Evolutionary conservation across 2,888 invertebrate genomes (phyloP).

Genomic region (Polylopha cassiicola): DNA sequence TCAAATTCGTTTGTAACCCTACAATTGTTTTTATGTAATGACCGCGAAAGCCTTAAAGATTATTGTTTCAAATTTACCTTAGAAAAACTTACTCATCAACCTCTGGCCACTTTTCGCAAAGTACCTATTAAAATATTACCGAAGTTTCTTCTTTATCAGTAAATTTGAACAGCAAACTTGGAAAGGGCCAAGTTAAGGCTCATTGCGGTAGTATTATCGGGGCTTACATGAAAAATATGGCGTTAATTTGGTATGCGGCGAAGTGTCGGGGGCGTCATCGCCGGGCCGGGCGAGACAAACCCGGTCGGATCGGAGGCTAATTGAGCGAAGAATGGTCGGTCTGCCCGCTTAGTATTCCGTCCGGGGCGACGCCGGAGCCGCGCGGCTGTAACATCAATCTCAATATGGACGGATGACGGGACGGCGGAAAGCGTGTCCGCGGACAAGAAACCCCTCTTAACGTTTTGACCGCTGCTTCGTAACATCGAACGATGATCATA

Average conservation of each 20-base stretch:
- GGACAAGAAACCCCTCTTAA: slow-evolving; percentile 73
- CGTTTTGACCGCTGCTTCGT: slow-evolving; percentile 43
- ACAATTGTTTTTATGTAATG: too few species aligned
- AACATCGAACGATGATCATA: slow-evolving; percentile 29
- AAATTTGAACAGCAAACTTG: slow-evolving; percentile 16
- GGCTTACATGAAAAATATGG: slow-evolving; percentile 67
- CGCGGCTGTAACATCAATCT: slow-evolving; percentile 70
- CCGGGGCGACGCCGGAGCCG: slow-evolving; percentile 43
- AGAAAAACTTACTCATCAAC: too few species aligned
- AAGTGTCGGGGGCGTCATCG: slow-evolving; percentile 51
- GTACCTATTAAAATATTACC: slow-evolving; percentile 6
- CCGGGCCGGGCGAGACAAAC: slow-evolving; percentile 44
- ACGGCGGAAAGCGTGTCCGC: slow-evolving; percentile 56
- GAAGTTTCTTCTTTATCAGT: slow-evolving; percentile 10
- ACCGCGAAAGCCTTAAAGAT: too few species aligned
- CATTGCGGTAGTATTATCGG: slow-evolving; percentile 52
- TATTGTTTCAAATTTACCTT: too few species aligned
- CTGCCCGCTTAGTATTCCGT: slow-evolving; percentile 68
- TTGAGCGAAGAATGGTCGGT: slow-evolving; percentile 66
- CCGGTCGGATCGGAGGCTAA: slow-evolving; percentile 59
- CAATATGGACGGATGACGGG: slow-evolving; percentile 70
- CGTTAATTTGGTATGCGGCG: slow-evolving; percentile 66
- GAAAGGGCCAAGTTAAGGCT: slow-evolving; percentile 31
- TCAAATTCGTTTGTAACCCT: too few species aligned
- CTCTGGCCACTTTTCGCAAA: neutral